Evolutionary conservation across 2,797 vertebrate species (phyloP).

Genomic region (Erithacus rubecula): DNA sequence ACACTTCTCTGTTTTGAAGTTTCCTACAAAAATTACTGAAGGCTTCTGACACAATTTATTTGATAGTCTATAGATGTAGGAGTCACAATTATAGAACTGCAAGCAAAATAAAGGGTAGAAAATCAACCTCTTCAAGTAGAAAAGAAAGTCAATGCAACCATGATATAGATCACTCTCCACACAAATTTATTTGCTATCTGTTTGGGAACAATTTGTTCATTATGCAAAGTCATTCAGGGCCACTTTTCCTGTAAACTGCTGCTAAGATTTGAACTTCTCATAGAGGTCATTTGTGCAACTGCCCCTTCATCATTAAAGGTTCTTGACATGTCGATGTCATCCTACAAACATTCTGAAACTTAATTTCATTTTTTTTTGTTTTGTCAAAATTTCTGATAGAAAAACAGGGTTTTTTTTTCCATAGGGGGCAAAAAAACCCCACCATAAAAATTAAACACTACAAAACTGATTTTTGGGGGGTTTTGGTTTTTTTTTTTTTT

Average conservation of each 20-base stretch:
- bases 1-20: not conserved
- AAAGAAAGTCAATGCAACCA: not conserved
- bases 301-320: not conserved
- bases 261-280: not conserved
- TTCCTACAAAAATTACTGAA: not conserved
- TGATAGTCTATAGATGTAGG: not conserved
- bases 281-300: not conserved
- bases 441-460: not conserved
- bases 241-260: not conserved
- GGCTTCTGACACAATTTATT: not conserved
- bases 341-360: not conserved
- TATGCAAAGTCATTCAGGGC: not conserved
- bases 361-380: not conserved
- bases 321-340: not conserved
- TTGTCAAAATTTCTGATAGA: not conserved
- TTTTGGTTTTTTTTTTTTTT: too few relatives aligned
- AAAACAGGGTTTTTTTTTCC: not conserved
- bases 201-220: not conserved
- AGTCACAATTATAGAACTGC: not conserved
- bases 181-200: not conserved
- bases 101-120: not conserved
- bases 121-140: not conserved
- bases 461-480: fast-evolving
- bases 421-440: fast-evolving
- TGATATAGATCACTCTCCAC: not conserved